Base-by-base conservation (phyloP, 2,888 invertebrate species). In the Ecdyonurus torrentis region DNA sequence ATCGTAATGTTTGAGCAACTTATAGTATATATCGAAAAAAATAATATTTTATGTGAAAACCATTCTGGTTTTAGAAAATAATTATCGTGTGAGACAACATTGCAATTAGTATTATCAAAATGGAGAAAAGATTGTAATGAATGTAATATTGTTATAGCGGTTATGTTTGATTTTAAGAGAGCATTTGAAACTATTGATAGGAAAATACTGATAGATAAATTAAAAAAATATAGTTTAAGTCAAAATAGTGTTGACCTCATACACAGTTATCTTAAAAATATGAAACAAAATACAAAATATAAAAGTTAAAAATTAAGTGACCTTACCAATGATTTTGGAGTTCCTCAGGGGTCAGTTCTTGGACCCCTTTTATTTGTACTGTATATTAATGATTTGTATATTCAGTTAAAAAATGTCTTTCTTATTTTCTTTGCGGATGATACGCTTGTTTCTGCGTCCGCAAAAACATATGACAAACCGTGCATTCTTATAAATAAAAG, bases 101-200 rank as follows among this genome's bases (percentile, higher is more conserved):
- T 61, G 19, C 62, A 61, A n/a, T 23, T 23, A 25, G 19, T 61
- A 23, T n/a, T 61, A 25, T 18, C n/a, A 18, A 24, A 20, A 7
- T 23, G 52, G 52, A 61, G 19, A 20, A n/a, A 19, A 20, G 25
- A 52, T 15, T n/a, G 18, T 22, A 24, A 61, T 55, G 15, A 20
- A 20, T 20, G 55, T 58, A 23, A 23, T 23, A 61, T 22, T 23
- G 23, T 53, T 18, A 23, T 55, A 23, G 62, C 62, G 25, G 62
- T 61, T 18, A 23, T 61, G 18, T n/a, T 61, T 19, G 62, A 61
- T 24, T 52, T 61, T 23, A 55, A 52, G 23, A 55, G 52, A 55
- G 62, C 62, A n/a, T 61, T 61, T 55, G 62, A 58, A 61, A 61
- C 62, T n/a, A 25, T 61, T 23, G 62, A 61, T 55, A 20, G 62